Conservation (phyloP, 2,113 vertebrate genomes). For the Mustela nigripes region DNA sequence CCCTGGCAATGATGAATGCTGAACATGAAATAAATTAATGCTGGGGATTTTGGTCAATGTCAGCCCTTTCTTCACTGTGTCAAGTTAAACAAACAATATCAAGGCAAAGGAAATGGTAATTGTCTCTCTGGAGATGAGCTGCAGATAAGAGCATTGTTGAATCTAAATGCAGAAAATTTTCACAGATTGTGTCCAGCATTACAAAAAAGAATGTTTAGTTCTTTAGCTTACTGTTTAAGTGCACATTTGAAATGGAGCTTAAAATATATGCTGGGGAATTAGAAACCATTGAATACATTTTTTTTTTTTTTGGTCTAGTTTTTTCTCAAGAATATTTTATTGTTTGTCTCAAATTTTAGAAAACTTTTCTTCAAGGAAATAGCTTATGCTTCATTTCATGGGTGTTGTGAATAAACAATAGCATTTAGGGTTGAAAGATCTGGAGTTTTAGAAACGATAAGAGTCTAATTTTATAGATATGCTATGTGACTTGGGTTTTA, state of each 20-base stretch:
- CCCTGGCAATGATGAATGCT: conserved; percentile 98
- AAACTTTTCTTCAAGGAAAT: conserved; percentile 67
- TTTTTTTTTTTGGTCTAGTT: conserved; percentile 50
- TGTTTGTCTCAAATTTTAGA: conserved; percentile 55
- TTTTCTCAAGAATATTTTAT: conserved; percentile 62
- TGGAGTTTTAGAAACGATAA: conserved; percentile 55
- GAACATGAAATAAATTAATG: conserved; percentile 99
- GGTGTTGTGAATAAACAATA: conserved; percentile 63
- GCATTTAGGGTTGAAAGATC: conserved; percentile 43
- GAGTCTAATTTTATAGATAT: conserved; percentile 60
- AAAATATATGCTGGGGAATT: conserved; percentile 70
- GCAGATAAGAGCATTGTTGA: conserved; percentile 89
- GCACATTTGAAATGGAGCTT: conserved; percentile 79
- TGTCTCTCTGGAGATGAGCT: conserved; percentile 95
- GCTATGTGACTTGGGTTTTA: conserved; percentile 48
- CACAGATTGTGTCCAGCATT: conserved; percentile 88
- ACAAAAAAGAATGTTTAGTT: conserved; percentile 85
- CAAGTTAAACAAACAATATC: conserved; percentile 99
- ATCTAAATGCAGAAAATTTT: conserved; percentile 91
- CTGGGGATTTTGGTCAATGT: conserved; percentile 97
- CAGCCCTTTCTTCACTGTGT: conserved; percentile 98
- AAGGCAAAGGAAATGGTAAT: conserved; percentile 96
- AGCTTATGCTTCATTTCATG: conserved; percentile 45
- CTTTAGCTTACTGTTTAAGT: conserved; percentile 76
- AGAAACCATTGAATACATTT: conserved; percentile 52